Conservation (phyloP, 2,888 invertebrate genomes). For the Exocentrus adspersus region DNA sequence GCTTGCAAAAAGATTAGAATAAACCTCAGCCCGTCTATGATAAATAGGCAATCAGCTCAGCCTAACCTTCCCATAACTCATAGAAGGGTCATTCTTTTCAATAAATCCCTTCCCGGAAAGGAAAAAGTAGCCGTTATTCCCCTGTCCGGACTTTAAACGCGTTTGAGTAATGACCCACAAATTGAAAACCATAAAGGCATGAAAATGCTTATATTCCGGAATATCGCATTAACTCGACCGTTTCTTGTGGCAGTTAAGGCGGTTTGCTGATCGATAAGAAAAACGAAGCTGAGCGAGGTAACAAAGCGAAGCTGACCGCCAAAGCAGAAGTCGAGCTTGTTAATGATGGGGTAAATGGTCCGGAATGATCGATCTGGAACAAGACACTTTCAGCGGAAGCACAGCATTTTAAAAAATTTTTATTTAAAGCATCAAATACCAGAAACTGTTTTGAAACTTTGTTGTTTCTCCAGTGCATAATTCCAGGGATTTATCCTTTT, state of each 20-base stretch:
- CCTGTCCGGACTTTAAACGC: background rate
- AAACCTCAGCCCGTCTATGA: slow-evolving; percentile 9
- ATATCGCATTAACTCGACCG: slow-evolving; percentile 2
- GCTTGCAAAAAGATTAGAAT: too few species aligned
- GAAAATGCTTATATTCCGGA: slow-evolving; percentile 11
- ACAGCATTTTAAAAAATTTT: too few species aligned
- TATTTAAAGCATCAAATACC: too few species aligned
- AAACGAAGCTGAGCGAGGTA: background rate
- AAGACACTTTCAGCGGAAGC: too few species aligned
- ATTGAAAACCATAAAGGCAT: slow-evolving; percentile 5
- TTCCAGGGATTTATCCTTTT: too few species aligned
- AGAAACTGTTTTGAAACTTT: too few species aligned
- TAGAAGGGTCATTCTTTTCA: slow-evolving; percentile 7
- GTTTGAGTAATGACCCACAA: slow-evolving; percentile 9
- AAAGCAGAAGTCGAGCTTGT: background rate
- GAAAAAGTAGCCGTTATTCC: slow-evolving; percentile 1
- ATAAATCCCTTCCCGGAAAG: background rate
- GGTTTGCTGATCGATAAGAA: background rate
- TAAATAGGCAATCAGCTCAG: background rate
- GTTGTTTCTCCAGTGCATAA: too few species aligned
- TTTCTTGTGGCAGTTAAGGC: background rate
- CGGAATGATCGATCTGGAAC: too few species aligned
- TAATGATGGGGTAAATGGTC: too few species aligned
- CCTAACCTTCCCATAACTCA: background rate
- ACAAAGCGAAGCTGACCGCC: background rate